These are phyloP conservation scores for Elysia crispata DNA, from an alignment of 2,888 invertebrate genomes.

Conservation along the genomic window DNA sequence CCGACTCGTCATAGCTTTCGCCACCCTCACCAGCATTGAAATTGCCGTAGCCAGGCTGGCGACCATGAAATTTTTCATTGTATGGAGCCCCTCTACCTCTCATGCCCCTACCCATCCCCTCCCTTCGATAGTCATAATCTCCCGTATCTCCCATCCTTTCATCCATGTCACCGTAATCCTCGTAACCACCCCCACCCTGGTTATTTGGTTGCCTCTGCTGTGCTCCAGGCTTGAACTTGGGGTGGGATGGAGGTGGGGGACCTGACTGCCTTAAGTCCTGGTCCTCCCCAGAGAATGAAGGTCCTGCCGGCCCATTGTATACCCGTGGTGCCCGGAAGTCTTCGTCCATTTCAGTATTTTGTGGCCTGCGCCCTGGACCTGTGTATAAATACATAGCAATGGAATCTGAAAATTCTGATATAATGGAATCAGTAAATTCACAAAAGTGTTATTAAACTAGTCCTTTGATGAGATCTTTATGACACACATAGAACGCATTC, in stretches of 20 bases:
- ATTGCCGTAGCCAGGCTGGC: background rate
- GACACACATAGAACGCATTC: too few relatives aligned
- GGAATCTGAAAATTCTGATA: too few relatives aligned
- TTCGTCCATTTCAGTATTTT: slow-evolving; percentile 35
- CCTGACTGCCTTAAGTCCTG: slow-evolving; percentile 47
- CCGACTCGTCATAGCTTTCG: slow-evolving; percentile 20
- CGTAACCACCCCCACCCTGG: slow-evolving; percentile 23
- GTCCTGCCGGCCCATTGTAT: slow-evolving; percentile 33
- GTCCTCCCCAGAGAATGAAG: slow-evolving; percentile 34
- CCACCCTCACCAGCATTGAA: background rate
- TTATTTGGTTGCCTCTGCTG: background rate
- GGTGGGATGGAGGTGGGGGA: background rate
- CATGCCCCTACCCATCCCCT: slow-evolving; percentile 5
- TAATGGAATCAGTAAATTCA: too few relatives aligned
- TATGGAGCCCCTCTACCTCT: background rate
- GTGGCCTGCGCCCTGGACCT: slow-evolving; percentile 13
- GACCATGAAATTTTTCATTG: background rate
- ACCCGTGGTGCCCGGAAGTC: slow-evolving; percentile 39
- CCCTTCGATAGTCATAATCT: slow-evolving; percentile 20
- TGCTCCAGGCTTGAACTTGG: too few relatives aligned
- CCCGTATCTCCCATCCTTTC: slow-evolving; percentile 20
- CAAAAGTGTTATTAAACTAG: too few relatives aligned
- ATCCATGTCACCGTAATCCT: slow-evolving; percentile 41
- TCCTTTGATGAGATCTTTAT: too few relatives aligned
- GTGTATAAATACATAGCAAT: too few relatives aligned